Evolutionary conservation across 2,113 vertebrate species (phyloP).

Genomic region (Hymenochirus boettgeri): DNA sequence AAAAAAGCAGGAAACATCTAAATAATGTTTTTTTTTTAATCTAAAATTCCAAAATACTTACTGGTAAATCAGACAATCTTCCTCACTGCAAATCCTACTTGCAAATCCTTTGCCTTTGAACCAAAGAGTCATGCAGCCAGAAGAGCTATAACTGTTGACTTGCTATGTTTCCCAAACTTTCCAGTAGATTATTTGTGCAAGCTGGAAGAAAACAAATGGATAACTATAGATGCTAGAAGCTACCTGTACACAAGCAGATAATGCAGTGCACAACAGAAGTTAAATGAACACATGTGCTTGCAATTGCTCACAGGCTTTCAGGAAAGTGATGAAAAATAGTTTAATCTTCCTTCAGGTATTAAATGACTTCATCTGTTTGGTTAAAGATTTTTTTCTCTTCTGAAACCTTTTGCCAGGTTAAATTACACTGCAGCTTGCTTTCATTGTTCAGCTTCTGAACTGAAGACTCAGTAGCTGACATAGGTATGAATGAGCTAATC

Average conservation of each 20-base stretch:
- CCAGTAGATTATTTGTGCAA: too few species aligned
- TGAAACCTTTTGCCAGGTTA: constrained; percentile 36
- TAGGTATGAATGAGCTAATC: constrained; percentile 37
- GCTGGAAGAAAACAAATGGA: constrained; percentile 53
- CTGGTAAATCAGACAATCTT: too few species aligned
- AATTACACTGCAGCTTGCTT: constrained; percentile 45
- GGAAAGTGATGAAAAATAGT: constrained; percentile 52
- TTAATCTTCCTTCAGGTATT: constrained; percentile 53
- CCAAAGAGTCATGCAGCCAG: too few species aligned
- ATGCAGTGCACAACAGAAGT: constrained; percentile 48
- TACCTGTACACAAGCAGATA: constrained; percentile 54
- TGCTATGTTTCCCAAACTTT: too few species aligned
- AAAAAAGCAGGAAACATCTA: too few species aligned
- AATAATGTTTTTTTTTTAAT: too few species aligned
- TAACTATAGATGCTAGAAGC: constrained; percentile 56
- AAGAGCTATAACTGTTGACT: too few species aligned
- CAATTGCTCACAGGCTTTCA: constrained; percentile 48
- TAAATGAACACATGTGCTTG: constrained; percentile 57
- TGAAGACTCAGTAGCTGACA: constrained; percentile 42
- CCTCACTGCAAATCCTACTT: too few species aligned
- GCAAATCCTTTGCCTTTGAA: too few species aligned
- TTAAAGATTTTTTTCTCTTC: constrained; percentile 36
- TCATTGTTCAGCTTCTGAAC: constrained; percentile 43
- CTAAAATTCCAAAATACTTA: too few species aligned
- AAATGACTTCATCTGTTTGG: constrained; percentile 46